Percentiles rank a stretch among this genome's conserved stretches.
These are phyloP conservation scores for Galbula dea DNA, from an alignment of 2,113 vertebrate species.

Conservation along the genomic window DNA sequence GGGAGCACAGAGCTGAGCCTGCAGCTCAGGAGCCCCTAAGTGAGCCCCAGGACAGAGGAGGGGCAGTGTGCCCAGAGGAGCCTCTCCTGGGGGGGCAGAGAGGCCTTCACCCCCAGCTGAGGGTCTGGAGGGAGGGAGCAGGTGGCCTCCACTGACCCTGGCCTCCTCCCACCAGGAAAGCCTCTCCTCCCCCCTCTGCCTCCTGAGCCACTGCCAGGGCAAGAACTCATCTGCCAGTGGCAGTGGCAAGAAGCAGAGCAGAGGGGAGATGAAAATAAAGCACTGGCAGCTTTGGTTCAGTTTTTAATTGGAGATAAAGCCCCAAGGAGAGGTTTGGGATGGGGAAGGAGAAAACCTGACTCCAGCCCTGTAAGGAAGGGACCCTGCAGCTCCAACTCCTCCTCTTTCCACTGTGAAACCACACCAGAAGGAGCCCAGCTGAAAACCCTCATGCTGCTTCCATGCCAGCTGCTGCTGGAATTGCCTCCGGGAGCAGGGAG, in stretches of 20 bases:
- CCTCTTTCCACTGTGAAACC: not conserved
- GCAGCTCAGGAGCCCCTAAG: too few species aligned
- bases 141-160: too few species aligned
- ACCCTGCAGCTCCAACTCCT: accelerated
- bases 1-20: too few species aligned
- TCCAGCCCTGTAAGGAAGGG: not conserved
- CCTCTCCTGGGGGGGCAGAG: too few species aligned
- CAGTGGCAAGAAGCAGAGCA: too few species aligned
- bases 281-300: not conserved
- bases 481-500: not conserved
- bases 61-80: too few species aligned
- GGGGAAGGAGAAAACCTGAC: not conserved
- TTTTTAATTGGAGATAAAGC: not conserved
- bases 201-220: not conserved
- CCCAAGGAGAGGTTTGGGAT: not conserved
- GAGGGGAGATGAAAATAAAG: accelerated
- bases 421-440: not conserved
- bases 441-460: not conserved
- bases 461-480: not conserved
- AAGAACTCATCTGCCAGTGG: too few species aligned
- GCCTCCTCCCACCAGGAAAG: not conserved
- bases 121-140: too few species aligned
- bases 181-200: not conserved
- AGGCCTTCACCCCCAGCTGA: too few species aligned
- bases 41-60: too few species aligned